Evolutionary conservation across 1,140 invertebrate genomes (phyloP).

Genomic region (Portunus trituberculatus): DNA sequence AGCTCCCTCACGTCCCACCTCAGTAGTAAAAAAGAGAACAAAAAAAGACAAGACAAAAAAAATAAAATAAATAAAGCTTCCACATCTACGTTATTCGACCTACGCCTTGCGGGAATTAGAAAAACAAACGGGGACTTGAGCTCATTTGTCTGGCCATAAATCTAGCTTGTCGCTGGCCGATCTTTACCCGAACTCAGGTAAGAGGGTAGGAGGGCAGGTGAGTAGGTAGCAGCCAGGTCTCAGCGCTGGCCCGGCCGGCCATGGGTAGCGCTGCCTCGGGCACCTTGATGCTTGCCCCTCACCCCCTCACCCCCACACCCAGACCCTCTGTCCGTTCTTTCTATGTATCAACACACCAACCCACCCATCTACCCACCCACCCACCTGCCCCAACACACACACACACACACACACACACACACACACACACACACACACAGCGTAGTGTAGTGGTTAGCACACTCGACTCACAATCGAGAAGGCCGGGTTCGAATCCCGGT

Average conservation of each 20-base stretch:
- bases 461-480: too few relatives aligned
- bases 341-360: too few relatives aligned
- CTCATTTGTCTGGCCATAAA: constrained; percentile 56
- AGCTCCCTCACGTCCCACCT: too few relatives aligned
- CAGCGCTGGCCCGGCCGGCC: not conserved
- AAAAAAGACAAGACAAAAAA: not conserved
- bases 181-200: constrained; percentile 54
- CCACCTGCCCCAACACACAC: too few relatives aligned
- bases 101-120: constrained; percentile 43
- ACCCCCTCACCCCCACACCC: not conserved
- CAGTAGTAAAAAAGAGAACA: too few relatives aligned
- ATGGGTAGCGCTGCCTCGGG: not conserved
- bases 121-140: constrained; percentile 61
- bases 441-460: too few relatives aligned
- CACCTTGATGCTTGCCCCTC: not conserved
- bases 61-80: not conserved
- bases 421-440: constrained; percentile 27
- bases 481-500: too few relatives aligned
- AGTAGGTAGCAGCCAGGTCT: not conserved
- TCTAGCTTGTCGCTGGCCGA: constrained; percentile 55
- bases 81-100: not conserved
- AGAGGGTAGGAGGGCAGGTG: not conserved
- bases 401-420: constrained; percentile 20
- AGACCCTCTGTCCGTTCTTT: not conserved
- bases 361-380: too few relatives aligned